These are phyloP conservation scores for Meteorus colon DNA, from an alignment of 2,888 invertebrate species.

Conservation along the genomic window DNA sequence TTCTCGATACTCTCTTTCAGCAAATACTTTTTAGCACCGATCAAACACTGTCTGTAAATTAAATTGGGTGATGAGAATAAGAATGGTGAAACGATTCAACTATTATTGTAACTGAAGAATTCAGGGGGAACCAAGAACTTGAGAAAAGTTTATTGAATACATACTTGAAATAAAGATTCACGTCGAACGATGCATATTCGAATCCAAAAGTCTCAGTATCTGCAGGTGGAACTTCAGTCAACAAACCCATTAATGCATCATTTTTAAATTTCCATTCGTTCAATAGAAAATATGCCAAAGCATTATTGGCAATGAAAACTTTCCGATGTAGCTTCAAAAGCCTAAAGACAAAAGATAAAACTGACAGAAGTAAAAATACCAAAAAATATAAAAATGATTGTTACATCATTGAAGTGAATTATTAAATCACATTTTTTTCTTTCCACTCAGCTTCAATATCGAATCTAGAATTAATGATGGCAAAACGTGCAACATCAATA, in stretches of 20 bases:
- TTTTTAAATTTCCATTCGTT: constrained; percentile 87
- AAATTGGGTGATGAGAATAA: not conserved
- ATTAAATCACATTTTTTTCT: constrained; percentile 80
- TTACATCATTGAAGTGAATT: constrained; percentile 1
- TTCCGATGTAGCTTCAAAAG: constrained; percentile 86
- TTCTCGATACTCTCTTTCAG: constrained; percentile 80
- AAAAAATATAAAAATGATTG: not conserved
- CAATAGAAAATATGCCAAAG: constrained; percentile 83
- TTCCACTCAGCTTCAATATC: constrained; percentile 79
- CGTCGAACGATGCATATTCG: constrained; percentile 76
- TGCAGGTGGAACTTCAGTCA: constrained; percentile 73
- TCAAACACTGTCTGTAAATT: constrained; percentile 73
- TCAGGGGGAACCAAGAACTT: constrained; percentile 50
- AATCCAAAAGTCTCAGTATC: constrained; percentile 78
- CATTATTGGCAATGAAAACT: constrained; percentile 84
- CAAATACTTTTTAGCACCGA: constrained; percentile 80
- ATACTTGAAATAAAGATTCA: constrained; percentile 74
- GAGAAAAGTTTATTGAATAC: constrained; percentile 65
- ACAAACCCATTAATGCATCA: constrained; percentile 76
- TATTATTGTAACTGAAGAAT: not conserved
- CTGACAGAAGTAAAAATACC: not conserved
- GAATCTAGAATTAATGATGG: constrained; percentile 86
- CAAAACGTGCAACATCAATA: constrained; percentile 83
- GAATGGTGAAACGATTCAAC: too few species aligned
- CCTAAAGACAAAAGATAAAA: constrained; percentile 74